Evolutionary conservation across 2,797 vertebrate species (phyloP), one percentile per base, ranked within the genome.

Genomic region (Amniataba percoides): DNA sequence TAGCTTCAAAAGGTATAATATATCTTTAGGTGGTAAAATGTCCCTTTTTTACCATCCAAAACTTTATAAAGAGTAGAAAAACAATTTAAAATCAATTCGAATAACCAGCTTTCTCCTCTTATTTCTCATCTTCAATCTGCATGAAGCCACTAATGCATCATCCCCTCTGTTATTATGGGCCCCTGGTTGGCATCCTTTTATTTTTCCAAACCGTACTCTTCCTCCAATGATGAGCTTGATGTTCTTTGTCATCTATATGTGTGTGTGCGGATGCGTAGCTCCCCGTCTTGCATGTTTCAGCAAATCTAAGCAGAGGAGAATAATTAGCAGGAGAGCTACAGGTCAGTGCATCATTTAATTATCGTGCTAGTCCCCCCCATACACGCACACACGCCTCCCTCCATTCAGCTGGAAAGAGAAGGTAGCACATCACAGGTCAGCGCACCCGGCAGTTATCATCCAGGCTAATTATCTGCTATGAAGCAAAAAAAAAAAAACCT

Each of bases 321-420:
- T 73, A 84, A 91, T 87, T 78, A 87, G 71, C 52, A 34, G 36
- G 23, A 42, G 64, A 39, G 55, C 52, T 36, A 49, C 77, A 74
- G 86, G 88, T 87, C 85, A 74, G 55, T 48, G 83, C 82, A 23
- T 82, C 74, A 56, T 82, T 63, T 73, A 83, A 88, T 85, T 75
- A 83, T 73, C 3, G n/a, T n/a, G 71, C 65, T 49, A 6, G 34
- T 56, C 63, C 71, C 39, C 27, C 27, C 64, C 64, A 42, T 46
- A 51, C 36, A 14, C 60, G 60, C 64, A 61, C 46, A 46, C 55
- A 27, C 16, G 53, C 64, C 64, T 46, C 51, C 51, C 36, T 13
- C 67, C 51, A 8, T 83, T 84, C 78, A 79, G 58, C 71, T 31
- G 4, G 39, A 34, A 49, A 68, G 77, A 77, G 31, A 70, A 25